Conservation (phyloP, 2,888 invertebrate genomes). For the Abscondita cerata region DNA sequence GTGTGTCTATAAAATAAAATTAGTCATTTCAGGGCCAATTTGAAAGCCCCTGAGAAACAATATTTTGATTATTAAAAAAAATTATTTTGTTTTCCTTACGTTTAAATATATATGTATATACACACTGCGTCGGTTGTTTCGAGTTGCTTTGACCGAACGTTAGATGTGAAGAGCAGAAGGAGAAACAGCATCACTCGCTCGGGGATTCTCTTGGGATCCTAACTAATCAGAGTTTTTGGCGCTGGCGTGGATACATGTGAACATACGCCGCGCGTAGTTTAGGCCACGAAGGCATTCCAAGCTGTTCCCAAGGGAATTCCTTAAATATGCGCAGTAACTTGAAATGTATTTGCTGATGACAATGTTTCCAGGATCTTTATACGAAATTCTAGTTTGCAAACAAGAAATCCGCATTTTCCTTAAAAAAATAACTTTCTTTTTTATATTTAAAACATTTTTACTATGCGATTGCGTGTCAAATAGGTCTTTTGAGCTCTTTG, state of each 20-base stretch:
- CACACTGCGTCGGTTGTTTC: slow-evolving; percentile 20
- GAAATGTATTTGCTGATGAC: slow-evolving; percentile 64
- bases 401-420: slow-evolving; percentile 10
- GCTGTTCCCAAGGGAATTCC: slow-evolving; percentile 40
- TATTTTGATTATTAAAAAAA: no score
- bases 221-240: slow-evolving; percentile 55
- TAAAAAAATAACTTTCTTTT: slow-evolving; percentile 9
- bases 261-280: slow-evolving; percentile 44
- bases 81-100: no score
- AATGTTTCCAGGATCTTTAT: slow-evolving; percentile 40
- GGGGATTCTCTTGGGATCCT: slow-evolving; percentile 44
- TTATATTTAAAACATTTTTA: slow-evolving; percentile 1
- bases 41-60: no score
- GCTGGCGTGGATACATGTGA: slow-evolving; percentile 47
- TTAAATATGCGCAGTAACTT: slow-evolving; percentile 61
- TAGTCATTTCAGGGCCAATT: no score
- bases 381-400: slow-evolving; percentile 26
- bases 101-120: background rate
- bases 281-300: slow-evolving; percentile 45
- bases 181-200: slow-evolving; percentile 38
- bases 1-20: no score
- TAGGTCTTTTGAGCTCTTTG: background rate
- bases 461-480: slow-evolving; percentile 8
- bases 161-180: slow-evolving; percentile 34
- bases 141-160: slow-evolving; percentile 32